These are phyloP conservation scores for Phylloscopus trochilus DNA, from an alignment of 2,113 vertebrate genomes.

Conservation along the genomic window DNA sequence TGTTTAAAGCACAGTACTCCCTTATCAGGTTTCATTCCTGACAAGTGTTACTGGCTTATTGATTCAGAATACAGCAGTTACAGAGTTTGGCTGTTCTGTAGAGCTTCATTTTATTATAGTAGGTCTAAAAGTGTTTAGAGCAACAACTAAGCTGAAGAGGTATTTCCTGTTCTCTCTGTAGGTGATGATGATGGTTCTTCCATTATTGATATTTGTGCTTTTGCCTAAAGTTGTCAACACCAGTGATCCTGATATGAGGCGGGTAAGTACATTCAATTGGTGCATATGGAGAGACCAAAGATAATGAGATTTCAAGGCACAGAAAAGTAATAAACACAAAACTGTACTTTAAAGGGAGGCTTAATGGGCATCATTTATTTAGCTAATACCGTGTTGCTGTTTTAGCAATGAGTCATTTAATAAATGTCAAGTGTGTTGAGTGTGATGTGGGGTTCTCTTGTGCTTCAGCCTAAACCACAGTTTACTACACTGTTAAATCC, in stretches of 20 bases:
- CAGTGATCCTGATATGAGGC: constrained; percentile 98
- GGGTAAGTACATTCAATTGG: constrained; percentile 74
- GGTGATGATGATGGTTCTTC: constrained; percentile 99
- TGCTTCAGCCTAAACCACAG: background rate
- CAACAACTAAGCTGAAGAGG: background rate
- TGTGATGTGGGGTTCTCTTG: background rate
- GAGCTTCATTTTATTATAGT: background rate
- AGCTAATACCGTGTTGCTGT: background rate
- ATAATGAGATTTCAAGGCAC: background rate
- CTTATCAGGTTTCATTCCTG: background rate
- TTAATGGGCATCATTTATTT: background rate
- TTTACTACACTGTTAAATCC: background rate
- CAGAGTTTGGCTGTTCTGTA: background rate
- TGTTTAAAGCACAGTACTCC: background rate
- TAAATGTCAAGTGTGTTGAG: background rate
- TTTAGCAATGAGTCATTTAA: background rate
- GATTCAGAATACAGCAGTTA: background rate
- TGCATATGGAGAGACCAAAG: background rate
- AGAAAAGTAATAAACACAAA: background rate
- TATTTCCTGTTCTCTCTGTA: constrained; percentile 52
- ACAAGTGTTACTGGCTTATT: background rate
- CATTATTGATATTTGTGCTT: constrained; percentile 94
- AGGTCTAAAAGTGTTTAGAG: background rate
- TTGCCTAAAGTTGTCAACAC: constrained; percentile 98
- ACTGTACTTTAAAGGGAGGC: background rate